Conservation (phyloP, 37 sponge, comb jelly and placozoan species). For the Lycopodina hypogea region DNA sequence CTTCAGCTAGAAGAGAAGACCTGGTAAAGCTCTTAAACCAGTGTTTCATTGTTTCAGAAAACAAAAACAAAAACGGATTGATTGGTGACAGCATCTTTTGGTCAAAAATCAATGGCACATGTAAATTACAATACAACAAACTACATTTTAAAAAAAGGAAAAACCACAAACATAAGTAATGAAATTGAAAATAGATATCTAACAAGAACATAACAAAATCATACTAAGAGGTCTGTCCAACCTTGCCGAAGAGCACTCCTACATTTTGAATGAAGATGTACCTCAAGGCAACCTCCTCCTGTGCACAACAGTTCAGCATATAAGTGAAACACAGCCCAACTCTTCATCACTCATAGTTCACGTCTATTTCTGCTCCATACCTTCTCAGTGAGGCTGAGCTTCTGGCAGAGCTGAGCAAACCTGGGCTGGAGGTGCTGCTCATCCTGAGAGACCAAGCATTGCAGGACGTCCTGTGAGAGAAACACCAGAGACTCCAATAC, state of each 20-base stretch:
- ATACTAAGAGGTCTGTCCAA: background rate
- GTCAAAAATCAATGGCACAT: too few relatives aligned
- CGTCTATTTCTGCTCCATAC: constrained; percentile 1
- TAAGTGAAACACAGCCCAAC: background rate
- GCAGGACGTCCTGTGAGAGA: background rate
- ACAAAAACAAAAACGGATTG: too few relatives aligned
- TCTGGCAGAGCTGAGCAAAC: constrained; percentile 27
- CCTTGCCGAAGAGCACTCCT: constrained; percentile 46
- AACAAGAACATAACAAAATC: too few relatives aligned
- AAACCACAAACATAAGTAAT: too few relatives aligned
- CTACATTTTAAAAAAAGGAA: too few relatives aligned
- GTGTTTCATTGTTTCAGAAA: too few relatives aligned
- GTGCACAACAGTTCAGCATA: background rate
- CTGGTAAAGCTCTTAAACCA: too few relatives aligned
- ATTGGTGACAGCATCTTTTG: too few relatives aligned
- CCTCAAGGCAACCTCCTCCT: constrained; percentile 47
- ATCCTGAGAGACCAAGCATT: background rate
- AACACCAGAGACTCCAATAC: constrained; percentile 17
- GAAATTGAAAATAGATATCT: too few relatives aligned
- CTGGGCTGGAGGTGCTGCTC: background rate
- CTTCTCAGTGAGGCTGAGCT: constrained; percentile 45
- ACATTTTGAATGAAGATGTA: constrained; percentile 52
- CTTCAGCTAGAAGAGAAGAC: too few relatives aligned
- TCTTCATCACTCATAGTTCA: too few relatives aligned
- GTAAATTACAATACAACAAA: too few relatives aligned